Conservation (phyloP, 2,797 vertebrate genomes). For the Rhinatrema bivittatum region DNA sequence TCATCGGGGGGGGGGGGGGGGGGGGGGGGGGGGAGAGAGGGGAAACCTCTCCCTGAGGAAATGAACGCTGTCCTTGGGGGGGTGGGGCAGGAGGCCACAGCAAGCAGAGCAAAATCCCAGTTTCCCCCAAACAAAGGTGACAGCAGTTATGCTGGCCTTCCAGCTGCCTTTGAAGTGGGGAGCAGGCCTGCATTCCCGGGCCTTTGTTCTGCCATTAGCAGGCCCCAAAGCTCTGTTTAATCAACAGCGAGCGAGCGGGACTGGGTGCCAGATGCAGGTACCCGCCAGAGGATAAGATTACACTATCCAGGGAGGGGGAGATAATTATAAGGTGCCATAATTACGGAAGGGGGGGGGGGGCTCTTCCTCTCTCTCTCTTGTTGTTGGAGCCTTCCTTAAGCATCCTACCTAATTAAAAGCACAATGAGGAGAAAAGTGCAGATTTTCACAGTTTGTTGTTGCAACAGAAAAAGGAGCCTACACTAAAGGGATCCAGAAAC, state of each 20-base stretch:
- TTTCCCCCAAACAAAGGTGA: slow-evolving; percentile 6
- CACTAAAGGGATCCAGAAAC: background rate
- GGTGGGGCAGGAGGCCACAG: too few relatives aligned
- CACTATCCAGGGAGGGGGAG: slow-evolving; percentile 41
- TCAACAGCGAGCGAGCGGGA: slow-evolving; percentile 29
- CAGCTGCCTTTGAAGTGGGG: slow-evolving; percentile 49
- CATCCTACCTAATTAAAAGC: slow-evolving; percentile 39
- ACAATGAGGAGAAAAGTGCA: slow-evolving; percentile 18
- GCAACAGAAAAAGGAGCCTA: slow-evolving; percentile 20
- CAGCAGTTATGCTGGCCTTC: slow-evolving; percentile 23
- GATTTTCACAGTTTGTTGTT: slow-evolving; percentile 16
- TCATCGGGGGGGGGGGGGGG: too few relatives aligned
- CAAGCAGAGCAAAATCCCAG: slow-evolving; percentile 3
- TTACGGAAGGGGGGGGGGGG: slow-evolving; percentile 35
- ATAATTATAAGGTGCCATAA: slow-evolving; percentile 46
- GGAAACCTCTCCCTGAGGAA: too few relatives aligned
- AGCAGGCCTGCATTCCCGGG: slow-evolving; percentile 33
- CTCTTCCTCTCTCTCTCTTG: slow-evolving; percentile 37
- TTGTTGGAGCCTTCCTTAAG: slow-evolving; percentile 37
- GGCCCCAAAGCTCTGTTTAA: slow-evolving; percentile 48
- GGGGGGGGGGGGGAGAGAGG: too few relatives aligned
- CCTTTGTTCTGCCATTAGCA: slow-evolving; percentile 49
- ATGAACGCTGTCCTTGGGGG: too few relatives aligned
- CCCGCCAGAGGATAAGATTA: slow-evolving; percentile 49
- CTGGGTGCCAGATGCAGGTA: slow-evolving; percentile 50